Base-by-base conservation (phyloP, 2,797 vertebrate genomes). In the Triplophysa bombifrons region DNA sequence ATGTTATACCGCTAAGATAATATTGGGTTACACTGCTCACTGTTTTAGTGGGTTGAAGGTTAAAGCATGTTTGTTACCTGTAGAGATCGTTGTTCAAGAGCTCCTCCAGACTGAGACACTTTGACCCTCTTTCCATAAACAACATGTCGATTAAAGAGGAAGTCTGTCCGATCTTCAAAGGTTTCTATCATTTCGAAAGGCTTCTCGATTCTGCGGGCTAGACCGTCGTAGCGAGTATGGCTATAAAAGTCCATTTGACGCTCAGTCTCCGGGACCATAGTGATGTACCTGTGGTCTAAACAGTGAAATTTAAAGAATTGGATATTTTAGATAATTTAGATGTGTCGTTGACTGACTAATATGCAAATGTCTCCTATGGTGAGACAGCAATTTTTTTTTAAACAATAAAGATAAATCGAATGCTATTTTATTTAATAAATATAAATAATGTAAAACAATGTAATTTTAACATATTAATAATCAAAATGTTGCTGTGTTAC, bases 231-330 rank as follows among this genome's bases (percentile, higher is more conserved):
- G 0, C 93, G 94, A 0, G 84, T 85, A 0, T 20, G 34, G 0
- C 82, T 78, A 61, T 95, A 94, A 84, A 97, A 99, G 76, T 93
- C 91, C 95, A 97, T 95, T 3, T 89, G 84, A 0, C 84, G 92
- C 72, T 93, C 93, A 0, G 84, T 87, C 69, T 93, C 93, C 0
- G 90, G 84, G 0, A 84, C 86, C 89, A 89, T 80, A 0, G 88
- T 89, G 0, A 2, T 84, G 69, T 92, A 96, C 0, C 88, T 90
- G 87, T 97, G 94, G 69, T 81, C 97, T 99, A 76, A 61, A 61
- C 50, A 73, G 0, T 3, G 14, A 41, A 65, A 16, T 11, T 83
- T 30, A 5, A 68, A 14, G 10, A 3, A 48, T 48, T 48, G 16
- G 1, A 48, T 48, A 48, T 16, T 13, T 38, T 38, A 38, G 34